Base-by-base conservation (phyloP, 2,113 vertebrate genomes). In the Menidia beryllina region DNA sequence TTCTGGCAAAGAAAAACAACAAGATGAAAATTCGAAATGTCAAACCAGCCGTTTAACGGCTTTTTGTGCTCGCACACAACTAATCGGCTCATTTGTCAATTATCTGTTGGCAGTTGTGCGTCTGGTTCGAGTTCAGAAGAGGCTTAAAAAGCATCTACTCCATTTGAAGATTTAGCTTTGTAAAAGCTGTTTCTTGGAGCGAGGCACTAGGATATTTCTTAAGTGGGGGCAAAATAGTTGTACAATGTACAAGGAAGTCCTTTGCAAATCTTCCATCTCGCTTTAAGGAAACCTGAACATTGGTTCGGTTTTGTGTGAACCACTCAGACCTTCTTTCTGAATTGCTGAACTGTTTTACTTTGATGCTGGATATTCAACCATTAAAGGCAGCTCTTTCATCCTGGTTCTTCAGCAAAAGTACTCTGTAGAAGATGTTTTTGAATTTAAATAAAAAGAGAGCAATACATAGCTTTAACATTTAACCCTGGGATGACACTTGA, bases 51-150 rank as follows among this genome's bases (percentile, higher is more conserved):
- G 61, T 81, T 84, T 59, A 78, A 74, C 66, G 51, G 69, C 34
- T 36, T 65, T 77, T 69, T 66, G 47, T 61, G 27, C 66, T 59
- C 25, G 78, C 66, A 76, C 56, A 25, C 64, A 76, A 57, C 61
- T 77, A 61, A 75, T 85, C 64, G 61, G 74, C 79, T 74, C 74
- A 64, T 72, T 75, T 76, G 74, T 68, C 64, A 79, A 81, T 69
- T 68, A 83, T 81, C 83, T 52, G 73, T 80, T 60, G 79, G 74
- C 84, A 81, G 82, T 69, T 63, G n/a, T n/a, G 68, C 45, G 50
- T 43, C 41, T 65, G 49, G 23, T 8, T 21, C 24, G 57, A 47
- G 38, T 38, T 71, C n/a, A 48, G 69, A 45, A 47, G 59, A 14
- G 24, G 36, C 54, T 71, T 45, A 60, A 45, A 55, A 48, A 26